Evolutionary conservation across 2,797 vertebrate species (phyloP).

Genomic region (Sebastiscus albofasciatus): DNA sequence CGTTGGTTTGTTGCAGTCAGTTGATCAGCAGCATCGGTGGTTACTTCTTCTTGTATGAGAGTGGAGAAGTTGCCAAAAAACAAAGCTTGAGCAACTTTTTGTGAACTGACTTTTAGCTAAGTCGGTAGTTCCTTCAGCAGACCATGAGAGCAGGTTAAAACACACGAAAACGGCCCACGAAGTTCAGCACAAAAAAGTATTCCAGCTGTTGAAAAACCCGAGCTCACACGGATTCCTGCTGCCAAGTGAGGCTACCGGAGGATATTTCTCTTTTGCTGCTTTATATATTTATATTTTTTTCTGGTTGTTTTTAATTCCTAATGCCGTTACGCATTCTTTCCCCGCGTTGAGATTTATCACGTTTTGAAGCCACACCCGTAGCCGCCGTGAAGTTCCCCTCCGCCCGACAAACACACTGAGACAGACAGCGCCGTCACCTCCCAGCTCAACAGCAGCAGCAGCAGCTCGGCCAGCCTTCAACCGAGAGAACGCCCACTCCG

Average conservation of each 20-base stretch:
- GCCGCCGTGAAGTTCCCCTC: constrained; percentile 73
- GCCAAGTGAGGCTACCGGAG: constrained; percentile 1
- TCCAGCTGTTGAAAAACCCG: constrained; percentile 67
- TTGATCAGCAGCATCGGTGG: constrained; percentile 23
- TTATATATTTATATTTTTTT: not conserved
- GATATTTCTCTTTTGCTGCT: not conserved
- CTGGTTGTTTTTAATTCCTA: not conserved
- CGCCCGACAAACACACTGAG: constrained; percentile 59
- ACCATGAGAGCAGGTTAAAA: constrained; percentile 52
- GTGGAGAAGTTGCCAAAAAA: constrained; percentile 15
- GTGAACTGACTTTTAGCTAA: constrained; percentile 10
- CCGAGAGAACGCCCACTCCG: constrained; percentile 48
- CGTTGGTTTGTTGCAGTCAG: constrained; percentile 14
- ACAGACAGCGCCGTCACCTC: constrained; percentile 68
- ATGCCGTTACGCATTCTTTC: constrained; percentile 55
- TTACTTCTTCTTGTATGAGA: not conserved
- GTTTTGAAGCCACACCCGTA: constrained; percentile 84
- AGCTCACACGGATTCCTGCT: constrained; percentile 35
- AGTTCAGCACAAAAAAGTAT: constrained; percentile 65
- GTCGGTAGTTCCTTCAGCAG: constrained; percentile 5
- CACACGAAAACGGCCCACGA: constrained; percentile 45
- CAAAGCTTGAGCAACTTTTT: constrained; percentile 39
- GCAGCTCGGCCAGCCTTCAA: not conserved
- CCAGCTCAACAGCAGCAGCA: constrained; percentile 37
- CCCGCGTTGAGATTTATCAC: constrained; percentile 75